A percentile compares a stretch with the other conserved stretches of the same genome.
These are phyloP conservation scores for Platyscapa corneri DNA, from an alignment of 1,140 invertebrate genomes.

Conservation along the genomic window DNA sequence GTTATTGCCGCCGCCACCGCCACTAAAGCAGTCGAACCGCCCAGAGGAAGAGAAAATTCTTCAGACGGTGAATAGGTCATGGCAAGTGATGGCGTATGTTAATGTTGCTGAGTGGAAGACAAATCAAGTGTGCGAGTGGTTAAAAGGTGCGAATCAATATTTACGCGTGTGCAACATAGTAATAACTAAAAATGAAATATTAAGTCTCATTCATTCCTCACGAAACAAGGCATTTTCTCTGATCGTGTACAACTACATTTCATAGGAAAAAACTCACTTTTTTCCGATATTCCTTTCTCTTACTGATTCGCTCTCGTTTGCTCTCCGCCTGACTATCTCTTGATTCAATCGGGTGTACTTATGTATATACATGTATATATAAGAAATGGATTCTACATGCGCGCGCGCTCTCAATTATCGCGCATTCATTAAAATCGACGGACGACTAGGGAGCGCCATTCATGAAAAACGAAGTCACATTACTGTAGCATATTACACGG, in stretches of 20 bases:
- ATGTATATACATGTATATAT: neutral
- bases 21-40: neutral
- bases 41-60: conserved; percentile 35
- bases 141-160: conserved; percentile 79
- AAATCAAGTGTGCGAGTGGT: conserved; percentile 95
- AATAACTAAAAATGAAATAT: neutral
- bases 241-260: neutral
- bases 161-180: neutral
- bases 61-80: conserved; percentile 50
- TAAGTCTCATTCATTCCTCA: neutral
- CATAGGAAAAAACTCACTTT: neutral
- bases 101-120: conserved; percentile 94
- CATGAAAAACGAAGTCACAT: conserved; percentile 41
- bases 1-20: neutral
- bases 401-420: conserved; percentile 34
- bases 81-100: conserved; percentile 84
- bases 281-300: neutral
- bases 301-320: neutral
- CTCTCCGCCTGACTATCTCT: neutral
- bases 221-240: neutral
- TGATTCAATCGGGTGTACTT: neutral
- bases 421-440: conserved; percentile 46
- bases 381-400: neutral
- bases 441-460: conserved; percentile 26
- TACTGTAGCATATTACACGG: too few relatives aligned